Base-by-base conservation (phyloP, 2,888 invertebrate genomes). In the Stenodera caucasica region DNA sequence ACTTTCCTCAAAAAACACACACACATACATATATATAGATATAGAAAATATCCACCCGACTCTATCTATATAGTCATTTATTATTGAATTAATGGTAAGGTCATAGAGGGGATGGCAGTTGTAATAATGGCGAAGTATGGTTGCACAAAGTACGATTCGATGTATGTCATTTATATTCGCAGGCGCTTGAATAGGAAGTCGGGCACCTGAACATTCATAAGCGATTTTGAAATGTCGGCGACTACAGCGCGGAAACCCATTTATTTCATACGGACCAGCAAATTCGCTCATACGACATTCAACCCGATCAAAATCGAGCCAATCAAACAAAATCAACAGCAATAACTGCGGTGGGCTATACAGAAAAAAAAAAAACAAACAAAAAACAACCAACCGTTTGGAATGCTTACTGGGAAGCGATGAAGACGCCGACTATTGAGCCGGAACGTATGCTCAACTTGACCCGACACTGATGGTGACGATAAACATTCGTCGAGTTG, bases 201-300 rank as follows among this genome's bases (percentile, higher is more conserved):
- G 70, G 70, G 68, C 75, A 75, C 76, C 76, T 76, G 75, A 67
- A 69, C 75, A 72, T 75, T 75, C 73, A 75, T 76, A 76, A 75
- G 74, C 69, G 69, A 70, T 72, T 70, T 70, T 66, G 64, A 66
- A 66, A 65, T 59, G 62, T 55, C 60, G 49, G 60, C 58, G 62
- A 64, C 61, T 66, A 69, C 67, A 70, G 69, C 69, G 59, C 52
- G 59, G 58, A 65, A 64, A 59, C 66, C 64, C 67, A 68, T 70
- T 68, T 67, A 70, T 70, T 62, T 60, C 56, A 56, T 63, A 57
- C 59, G 53, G 56, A 61, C 63, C 60, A 65, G 61, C 57, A 64
- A 63, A 63, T 65, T 67, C 63, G 59, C 57, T 67, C 66, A 67
- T 69, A 65, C 37, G 65, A 59, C 58, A 60, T 68, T 68, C 66